Conservation (phyloP, 1,140 invertebrate species). For the Latrodectus geometricus region DNA sequence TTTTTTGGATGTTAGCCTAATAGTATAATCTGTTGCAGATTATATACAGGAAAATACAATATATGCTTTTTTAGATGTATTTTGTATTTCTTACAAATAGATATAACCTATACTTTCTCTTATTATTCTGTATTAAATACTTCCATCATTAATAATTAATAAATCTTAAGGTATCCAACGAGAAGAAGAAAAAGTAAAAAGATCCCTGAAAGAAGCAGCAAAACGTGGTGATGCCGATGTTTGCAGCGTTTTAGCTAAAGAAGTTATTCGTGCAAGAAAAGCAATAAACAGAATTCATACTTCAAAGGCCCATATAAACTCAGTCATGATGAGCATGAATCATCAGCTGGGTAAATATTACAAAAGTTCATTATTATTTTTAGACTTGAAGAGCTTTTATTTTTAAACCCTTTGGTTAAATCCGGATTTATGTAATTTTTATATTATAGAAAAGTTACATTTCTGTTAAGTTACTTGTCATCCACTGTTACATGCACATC, state of each 20-base stretch:
- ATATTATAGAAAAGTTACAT: no score
- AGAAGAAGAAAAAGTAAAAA: slow-evolving; percentile 97
- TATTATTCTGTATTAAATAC: no score
- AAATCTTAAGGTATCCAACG: slow-evolving; percentile 87
- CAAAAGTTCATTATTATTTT: background rate
- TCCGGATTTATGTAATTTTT: no score
- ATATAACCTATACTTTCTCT: background rate
- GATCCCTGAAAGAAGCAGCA: slow-evolving; percentile 93
- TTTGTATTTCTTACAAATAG: background rate
- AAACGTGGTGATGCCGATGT: slow-evolving; percentile 96
- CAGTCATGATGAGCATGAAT: slow-evolving; percentile 97
- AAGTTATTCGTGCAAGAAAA: slow-evolving; percentile 90
- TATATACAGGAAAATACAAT: background rate
- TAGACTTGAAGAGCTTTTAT: no score
- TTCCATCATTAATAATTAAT: slow-evolving; percentile 58
- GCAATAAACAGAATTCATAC: slow-evolving; percentile 91
- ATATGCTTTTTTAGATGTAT: background rate
- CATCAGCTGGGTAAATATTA: slow-evolving; percentile 85
- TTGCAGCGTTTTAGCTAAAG: slow-evolving; percentile 94
- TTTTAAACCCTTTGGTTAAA: background rate
- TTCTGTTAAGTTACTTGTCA: no score
- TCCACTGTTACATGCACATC: no score
- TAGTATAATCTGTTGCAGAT: no score
- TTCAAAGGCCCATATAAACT: slow-evolving; percentile 97
- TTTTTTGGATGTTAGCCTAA: no score